Percentiles rank a stretch among this genome's conserved stretches.
These are phyloP conservation scores for Bucco capensis DNA, from an alignment of 2,113 vertebrate genomes.

Conservation along the genomic window DNA sequence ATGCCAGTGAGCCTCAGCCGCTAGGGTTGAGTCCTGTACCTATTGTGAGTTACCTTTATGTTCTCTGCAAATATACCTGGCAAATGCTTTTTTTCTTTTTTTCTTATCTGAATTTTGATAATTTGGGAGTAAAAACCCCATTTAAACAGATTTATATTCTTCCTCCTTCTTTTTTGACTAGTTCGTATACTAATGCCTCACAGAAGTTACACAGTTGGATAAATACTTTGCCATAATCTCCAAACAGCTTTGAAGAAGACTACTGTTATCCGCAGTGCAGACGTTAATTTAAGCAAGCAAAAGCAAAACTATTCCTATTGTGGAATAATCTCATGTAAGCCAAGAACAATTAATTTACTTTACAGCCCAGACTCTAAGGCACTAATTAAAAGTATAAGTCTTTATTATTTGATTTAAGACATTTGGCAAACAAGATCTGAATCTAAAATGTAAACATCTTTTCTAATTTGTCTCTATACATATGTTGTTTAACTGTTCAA, in stretches of 20 bases:
- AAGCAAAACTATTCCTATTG: neutral
- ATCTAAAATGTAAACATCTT: neutral
- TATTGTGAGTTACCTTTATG: neutral
- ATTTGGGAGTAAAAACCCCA: neutral
- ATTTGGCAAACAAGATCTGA: neutral
- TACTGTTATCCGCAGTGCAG: neutral
- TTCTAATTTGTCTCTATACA: neutral
- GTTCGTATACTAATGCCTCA: neutral
- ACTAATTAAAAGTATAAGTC: neutral
- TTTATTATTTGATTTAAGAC: neutral
- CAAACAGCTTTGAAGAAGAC: neutral
- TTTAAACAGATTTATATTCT: neutral
- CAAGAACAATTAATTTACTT: neutral
- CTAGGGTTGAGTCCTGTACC: neutral
- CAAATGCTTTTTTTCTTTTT: rapidly evolving
- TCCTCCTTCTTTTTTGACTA: neutral
- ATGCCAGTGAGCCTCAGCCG: neutral
- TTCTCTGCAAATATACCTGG: neutral
- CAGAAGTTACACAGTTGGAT: neutral
- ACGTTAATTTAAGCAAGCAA: neutral
- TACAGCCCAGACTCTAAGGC: neutral
- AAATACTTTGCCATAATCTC: neutral
- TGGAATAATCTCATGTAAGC: neutral
- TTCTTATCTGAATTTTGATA: neutral
- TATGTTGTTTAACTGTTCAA: neutral